Conservation (phyloP, 2,113 vertebrate genomes). For the Dicrurus megarhynchus region DNA sequence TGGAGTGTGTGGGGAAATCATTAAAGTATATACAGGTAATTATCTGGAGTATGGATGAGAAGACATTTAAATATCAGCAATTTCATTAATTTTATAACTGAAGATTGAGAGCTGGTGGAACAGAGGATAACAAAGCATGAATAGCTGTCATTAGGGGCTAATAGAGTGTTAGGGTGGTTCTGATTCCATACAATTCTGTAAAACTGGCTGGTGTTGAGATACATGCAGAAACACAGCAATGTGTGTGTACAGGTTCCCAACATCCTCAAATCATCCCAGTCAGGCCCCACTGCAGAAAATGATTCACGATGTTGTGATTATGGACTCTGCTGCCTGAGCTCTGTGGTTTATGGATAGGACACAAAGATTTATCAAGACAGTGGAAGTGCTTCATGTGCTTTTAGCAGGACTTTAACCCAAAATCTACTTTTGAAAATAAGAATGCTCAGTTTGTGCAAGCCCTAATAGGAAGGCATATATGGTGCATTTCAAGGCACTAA, state of each 20-base stretch:
- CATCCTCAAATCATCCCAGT: not conserved
- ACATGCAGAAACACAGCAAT: not conserved
- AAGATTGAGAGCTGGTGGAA: not conserved
- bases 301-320: not conserved
- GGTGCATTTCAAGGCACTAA: not conserved
- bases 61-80: not conserved
- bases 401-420: not conserved
- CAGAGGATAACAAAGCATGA: not conserved
- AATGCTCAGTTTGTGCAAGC: not conserved
- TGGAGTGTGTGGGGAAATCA: not conserved
- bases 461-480: not conserved
- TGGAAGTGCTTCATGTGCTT: not conserved
- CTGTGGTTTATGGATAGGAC: not conserved
- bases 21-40: not conserved
- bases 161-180: not conserved
- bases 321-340: not conserved
- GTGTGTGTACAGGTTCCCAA: not conserved
- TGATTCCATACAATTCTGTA: not conserved
- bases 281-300: not conserved
- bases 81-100: not conserved
- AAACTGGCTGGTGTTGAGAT: not conserved
- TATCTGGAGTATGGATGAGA: not conserved
- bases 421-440: not conserved
- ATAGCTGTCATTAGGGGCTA: not conserved
- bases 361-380: not conserved